Percentiles rank a stretch among this genome's conserved stretches.
These are phyloP conservation scores for Leptestheria dahalacensis DNA, from an alignment of 1,140 invertebrate genomes.

Conservation along the genomic window DNA sequence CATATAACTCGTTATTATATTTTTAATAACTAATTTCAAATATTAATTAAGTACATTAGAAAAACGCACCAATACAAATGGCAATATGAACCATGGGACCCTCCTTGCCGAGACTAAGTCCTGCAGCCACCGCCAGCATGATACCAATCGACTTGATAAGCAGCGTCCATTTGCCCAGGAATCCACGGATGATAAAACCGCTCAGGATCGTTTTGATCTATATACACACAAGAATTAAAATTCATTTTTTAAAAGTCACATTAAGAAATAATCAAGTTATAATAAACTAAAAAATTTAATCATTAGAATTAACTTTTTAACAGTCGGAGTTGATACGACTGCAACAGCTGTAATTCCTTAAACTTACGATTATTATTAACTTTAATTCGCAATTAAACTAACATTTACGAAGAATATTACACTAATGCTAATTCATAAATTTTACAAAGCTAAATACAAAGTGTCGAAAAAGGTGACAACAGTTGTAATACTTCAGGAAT, in stretches of 20 bases:
- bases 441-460: too few relatives aligned
- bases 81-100: slow-evolving; percentile 99
- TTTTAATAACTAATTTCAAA: not conserved
- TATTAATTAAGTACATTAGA: not conserved
- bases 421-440: too few relatives aligned
- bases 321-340: too few relatives aligned
- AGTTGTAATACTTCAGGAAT: slow-evolving; percentile 60
- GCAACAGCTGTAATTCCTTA: too few relatives aligned
- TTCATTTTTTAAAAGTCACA: too few relatives aligned
- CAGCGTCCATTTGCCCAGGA: slow-evolving; percentile 97
- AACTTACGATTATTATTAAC: too few relatives aligned
- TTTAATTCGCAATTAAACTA: not conserved
- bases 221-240: not conserved
- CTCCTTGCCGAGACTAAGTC: slow-evolving; percentile 94
- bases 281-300: not conserved
- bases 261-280: not conserved
- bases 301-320: not conserved
- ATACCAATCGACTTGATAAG: slow-evolving; percentile 91
- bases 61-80: slow-evolving; percentile 40
- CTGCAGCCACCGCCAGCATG: slow-evolving; percentile 84
- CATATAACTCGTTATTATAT: not conserved
- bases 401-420: not conserved
- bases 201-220: slow-evolving; percentile 95
- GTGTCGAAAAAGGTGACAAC: not conserved
- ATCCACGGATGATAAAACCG: slow-evolving; percentile 97